Conservation (phyloP, 2,113 vertebrate genomes). For the Pseudorectes ferrugineus region DNA sequence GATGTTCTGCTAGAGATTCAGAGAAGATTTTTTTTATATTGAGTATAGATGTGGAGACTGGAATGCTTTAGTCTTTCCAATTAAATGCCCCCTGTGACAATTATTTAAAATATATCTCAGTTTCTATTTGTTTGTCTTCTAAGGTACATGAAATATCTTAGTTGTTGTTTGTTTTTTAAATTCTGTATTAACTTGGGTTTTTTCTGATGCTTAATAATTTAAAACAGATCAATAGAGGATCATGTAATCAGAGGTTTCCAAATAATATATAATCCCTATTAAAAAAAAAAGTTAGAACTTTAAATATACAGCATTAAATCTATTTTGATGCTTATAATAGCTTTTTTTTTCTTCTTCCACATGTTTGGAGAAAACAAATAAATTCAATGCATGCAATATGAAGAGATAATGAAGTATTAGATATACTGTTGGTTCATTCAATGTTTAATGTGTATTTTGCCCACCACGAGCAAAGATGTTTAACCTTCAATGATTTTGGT, state of each 20-base stretch:
- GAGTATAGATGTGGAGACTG: background rate
- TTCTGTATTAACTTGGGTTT: background rate
- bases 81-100: background rate
- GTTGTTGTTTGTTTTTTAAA: background rate
- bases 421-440: background rate
- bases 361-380: background rate
- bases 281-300: background rate
- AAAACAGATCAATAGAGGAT: background rate
- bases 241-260: background rate
- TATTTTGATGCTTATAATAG: background rate
- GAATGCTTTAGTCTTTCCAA: background rate
- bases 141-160: background rate
- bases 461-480: background rate
- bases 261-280: background rate
- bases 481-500: background rate
- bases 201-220: background rate
- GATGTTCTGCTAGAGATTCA: background rate
- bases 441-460: background rate
- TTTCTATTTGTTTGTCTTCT: background rate
- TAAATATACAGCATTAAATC: background rate
- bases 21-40: background rate
- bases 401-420: background rate
- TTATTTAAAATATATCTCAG: background rate
- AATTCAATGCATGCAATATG: background rate
- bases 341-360: background rate